Base-by-base conservation (phyloP, 2,797 vertebrate species). In the Dendrocincla fuliginosa region DNA sequence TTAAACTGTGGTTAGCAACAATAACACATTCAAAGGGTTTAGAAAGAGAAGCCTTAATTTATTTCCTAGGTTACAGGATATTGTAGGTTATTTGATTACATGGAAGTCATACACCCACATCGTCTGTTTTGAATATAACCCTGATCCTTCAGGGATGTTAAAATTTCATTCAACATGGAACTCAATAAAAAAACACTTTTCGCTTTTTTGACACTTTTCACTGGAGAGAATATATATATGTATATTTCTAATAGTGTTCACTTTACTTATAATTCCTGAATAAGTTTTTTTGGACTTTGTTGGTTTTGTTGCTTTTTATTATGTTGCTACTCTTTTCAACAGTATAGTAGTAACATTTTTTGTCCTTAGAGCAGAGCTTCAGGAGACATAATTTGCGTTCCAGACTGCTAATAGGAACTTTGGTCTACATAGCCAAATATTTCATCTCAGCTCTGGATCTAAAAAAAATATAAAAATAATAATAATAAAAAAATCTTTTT, bases 351-450 rank as follows among this genome's bases (percentile, higher is more conserved):
- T 39, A 81, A 6, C n/a, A 49, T 67, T 82, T 88, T 57, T 87
- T 90, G 47, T 70, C 32, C 47, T 22, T 30, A 70, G 74, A 84
- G 6, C 1, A 71, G 53, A 67, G 10, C 11, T 73, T 35, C 61
- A 73, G 69, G 71, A 89, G 13, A 5, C 13, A 39, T 28, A 52
- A 90, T 74, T 76, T 81, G 32, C 76, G 84, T 95, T 93, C 67
- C 49, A 75, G 65, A 96, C 37, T 75, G 91, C 80, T 84, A 97
- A 69, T 39, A 77, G 82, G 19, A 87, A 86, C 77, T 94, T 91
- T 82, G 67, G 32, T 90, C 41, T 89, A 78, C 39, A 27, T 52
- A 91, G 28, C 10, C 67, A 96, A 93, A 83, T 25, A 17, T 67
- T 91, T 86, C 5, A 82, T 85, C 59, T 94, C 42, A 16, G 56